phyloP scores from a whole-genome alignment of 2,113 vertebrate genomes.

The Solea senegalensis region DNA sequence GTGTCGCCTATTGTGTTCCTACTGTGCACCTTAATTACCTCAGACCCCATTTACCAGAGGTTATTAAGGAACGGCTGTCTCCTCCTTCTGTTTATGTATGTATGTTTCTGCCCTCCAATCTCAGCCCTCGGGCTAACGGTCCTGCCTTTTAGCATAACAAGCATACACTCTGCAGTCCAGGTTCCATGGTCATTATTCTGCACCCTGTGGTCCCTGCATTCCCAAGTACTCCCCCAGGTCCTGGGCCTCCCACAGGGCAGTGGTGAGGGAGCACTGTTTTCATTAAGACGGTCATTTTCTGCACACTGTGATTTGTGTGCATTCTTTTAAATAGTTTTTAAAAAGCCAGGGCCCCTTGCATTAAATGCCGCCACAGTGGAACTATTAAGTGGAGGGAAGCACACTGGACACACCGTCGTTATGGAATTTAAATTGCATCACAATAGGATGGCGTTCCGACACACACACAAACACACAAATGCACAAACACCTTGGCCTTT shows the following conservation, averaged over 20 bases:
- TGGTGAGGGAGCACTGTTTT: constrained; percentile 71
- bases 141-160: constrained; percentile 76
- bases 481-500: constrained; percentile 22
- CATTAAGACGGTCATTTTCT: constrained; percentile 79
- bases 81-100: constrained; percentile 68
- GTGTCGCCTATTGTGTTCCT: constrained; percentile 37
- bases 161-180: constrained; percentile 56
- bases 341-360: constrained; percentile 69
- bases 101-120: constrained; percentile 59
- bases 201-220: constrained; percentile 73
- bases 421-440: constrained; percentile 72
- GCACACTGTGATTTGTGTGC: constrained; percentile 74
- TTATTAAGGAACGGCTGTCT: constrained; percentile 69
- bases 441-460: constrained; percentile 61
- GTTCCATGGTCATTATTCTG: constrained; percentile 73
- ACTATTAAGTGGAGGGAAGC: constrained; percentile 75
- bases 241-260: constrained; percentile 46
- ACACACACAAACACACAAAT: constrained; percentile 36
- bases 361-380: constrained; percentile 72
- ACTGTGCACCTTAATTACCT: constrained; percentile 67
- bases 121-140: constrained; percentile 59
- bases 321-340: constrained; percentile 76
- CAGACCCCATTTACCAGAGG: constrained; percentile 60
- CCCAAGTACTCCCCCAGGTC: constrained; percentile 63
- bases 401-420: constrained; percentile 59